Evolutionary conservation across 2,888 invertebrate genomes (phyloP), one percentile per base, ranked within the genome.

Genomic region (Andrena flavipes): DNA sequence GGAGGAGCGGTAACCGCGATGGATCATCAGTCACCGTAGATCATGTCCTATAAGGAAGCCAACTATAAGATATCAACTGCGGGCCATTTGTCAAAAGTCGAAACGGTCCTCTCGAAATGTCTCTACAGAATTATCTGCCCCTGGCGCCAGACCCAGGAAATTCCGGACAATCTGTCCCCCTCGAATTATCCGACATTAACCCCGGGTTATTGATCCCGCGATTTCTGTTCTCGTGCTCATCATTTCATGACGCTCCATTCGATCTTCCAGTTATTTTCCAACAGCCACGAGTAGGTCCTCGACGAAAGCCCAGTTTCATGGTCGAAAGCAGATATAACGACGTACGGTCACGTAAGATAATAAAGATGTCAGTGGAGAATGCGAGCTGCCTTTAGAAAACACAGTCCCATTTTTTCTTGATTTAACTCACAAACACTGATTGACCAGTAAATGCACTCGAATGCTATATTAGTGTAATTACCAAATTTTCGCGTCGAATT

Each of bases 51-150:
- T 84, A 81, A 86, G 90, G 88, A 84, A 80, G 77, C 85, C 82
- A 84, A 72, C 88, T 86, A 81, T 87, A 89, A 90, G 90, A 87
- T 88, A 81, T 89, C 87, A 84, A 87, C 85, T 84, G 87, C 79
- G 86, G 82, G 85, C 85, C 91, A 91, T 91, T 91, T 91, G 90
- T 91, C 91, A 91, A 91, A 90, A 90, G 89, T 86, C 86, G 85
- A 88, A 87, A 90, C 82, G 82, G 70, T 74, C 84, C 87, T 86
- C 89, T 89, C 87, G 88, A 86, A 84, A 76, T 80, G 82, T 87
- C 83, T 80, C 84, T 56, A 69, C 78, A 63, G 77, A 82, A 88
- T 88, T 87, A 88, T 88, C 85, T 67, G 77, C 71, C 78, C 80
- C 69, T 76, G 81, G 71, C 78, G 81, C 84, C 82, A 69, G 76